Evolutionary conservation across 2,113 vertebrate species (phyloP).

Genomic region (Mastomys natalensis): DNA sequence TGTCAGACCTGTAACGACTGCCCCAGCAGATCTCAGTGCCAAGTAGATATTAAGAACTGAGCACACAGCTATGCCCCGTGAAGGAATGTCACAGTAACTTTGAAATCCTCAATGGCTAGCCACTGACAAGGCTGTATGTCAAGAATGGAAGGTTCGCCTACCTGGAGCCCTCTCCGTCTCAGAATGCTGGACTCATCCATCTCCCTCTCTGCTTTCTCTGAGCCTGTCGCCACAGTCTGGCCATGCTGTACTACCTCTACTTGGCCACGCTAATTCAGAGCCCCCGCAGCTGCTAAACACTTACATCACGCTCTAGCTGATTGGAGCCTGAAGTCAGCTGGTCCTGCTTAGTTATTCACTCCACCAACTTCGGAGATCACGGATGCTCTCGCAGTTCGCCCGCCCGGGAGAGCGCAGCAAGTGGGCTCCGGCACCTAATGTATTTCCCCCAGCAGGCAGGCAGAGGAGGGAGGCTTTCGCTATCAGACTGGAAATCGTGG

Average conservation of each 20-base stretch:
- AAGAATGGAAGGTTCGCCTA: constrained; percentile 85
- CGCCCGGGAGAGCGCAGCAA: constrained; percentile 83
- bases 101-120: constrained; percentile 58
- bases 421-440: constrained; percentile 83
- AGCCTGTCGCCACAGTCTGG: constrained; percentile 87
- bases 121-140: constrained; percentile 35
- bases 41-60: constrained; percentile 52
- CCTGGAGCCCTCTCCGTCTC: constrained; percentile 96
- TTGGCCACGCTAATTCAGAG: constrained; percentile 91
- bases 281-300: constrained; percentile 94
- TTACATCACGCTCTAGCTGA: constrained; percentile 96
- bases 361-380: constrained; percentile 92
- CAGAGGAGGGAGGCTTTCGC: constrained; percentile 74
- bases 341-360: constrained; percentile 89
- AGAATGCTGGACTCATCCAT: constrained; percentile 98
- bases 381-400: constrained; percentile 78
- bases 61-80: constrained; percentile 23
- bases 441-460: constrained; percentile 18
- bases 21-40: background rate
- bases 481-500: constrained; percentile 87
- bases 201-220: constrained; percentile 84
- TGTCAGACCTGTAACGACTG: constrained; percentile 64
- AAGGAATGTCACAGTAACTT: constrained; percentile 82
- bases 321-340: constrained; percentile 95
- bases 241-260: constrained; percentile 90